Evolutionary conservation across 2,888 invertebrate species (phyloP).

Genomic region (Pristionchus mayeri): DNA sequence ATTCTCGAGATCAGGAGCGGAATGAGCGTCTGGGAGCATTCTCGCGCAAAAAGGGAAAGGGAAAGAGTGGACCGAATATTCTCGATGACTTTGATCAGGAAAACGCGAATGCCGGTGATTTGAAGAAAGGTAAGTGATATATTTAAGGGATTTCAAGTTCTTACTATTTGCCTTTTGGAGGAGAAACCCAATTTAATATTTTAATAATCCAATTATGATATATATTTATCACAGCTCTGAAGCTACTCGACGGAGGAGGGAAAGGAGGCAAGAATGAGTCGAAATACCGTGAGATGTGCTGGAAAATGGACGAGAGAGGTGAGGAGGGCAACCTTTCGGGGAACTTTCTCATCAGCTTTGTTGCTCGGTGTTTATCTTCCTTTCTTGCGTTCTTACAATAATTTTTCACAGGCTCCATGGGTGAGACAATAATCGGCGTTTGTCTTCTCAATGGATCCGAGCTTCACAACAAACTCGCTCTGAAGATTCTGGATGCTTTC

Average conservation of each 20-base stretch:
- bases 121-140: slow-evolving; percentile 66
- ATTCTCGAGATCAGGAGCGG: slow-evolving; percentile 83
- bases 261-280: slow-evolving; percentile 76
- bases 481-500: slow-evolving; percentile 90
- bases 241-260: slow-evolving; percentile 72
- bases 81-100: slow-evolving; percentile 67
- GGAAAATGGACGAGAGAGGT: slow-evolving; percentile 68
- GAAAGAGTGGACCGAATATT: slow-evolving; percentile 69
- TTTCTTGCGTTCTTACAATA: no score
- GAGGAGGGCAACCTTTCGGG: not conserved
- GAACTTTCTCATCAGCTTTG: not conserved
- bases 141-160: not conserved
- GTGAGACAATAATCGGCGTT: slow-evolving; percentile 92
- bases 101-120: slow-evolving; percentile 65
- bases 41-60: slow-evolving; percentile 67
- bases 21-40: slow-evolving; percentile 67
- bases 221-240: slow-evolving; percentile 62
- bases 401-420: slow-evolving; percentile 79
- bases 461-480: slow-evolving; percentile 82
- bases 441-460: slow-evolving; percentile 80
- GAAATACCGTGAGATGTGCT: slow-evolving; percentile 80
- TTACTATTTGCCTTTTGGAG: not conserved
- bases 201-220: not conserved
- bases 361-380: not conserved
- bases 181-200: no score